Evolutionary conservation across 2,888 invertebrate species (phyloP), one percentile per base, ranked within the genome.

Genomic region (Dryococelus australis): DNA sequence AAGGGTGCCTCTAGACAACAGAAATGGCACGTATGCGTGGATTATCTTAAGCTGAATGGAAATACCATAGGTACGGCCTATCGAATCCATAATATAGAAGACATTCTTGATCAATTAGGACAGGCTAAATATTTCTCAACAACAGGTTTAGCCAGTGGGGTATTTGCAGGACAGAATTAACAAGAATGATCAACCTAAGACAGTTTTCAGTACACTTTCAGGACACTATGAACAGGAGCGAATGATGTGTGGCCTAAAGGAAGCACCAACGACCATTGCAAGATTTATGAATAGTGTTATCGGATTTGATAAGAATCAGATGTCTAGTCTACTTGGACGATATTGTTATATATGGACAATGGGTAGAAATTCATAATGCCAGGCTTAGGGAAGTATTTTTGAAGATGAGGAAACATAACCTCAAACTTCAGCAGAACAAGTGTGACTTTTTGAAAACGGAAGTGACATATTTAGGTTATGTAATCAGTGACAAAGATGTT

Each of bases 371-470:
- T 16, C 43, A 84, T 47, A 43, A 81, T 27, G 0, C 0, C 9
- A 86, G 47, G 43, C 43, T 47, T 2, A 43, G 79, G 13, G 81
- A 86, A 27, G 86, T 86, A 80, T 86, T 86, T 81, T 5, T 20
- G 4, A 0, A 80, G n/a, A 27, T 84, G n/a, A 80, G 43, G 78
- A 9, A 84, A 86, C 12, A 65, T 2, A 79, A 87, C 16, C 65
- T 90, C 26, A 89, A 89, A 43, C 51, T 90, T 12, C 89, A 90
- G 26, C 88, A 88, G 1, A 89, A 89, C 27, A 90, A 90, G 89
- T 90, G 89, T 86, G 88, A 89, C 78, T 90, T 90, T 87, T 83
- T 89, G 0, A 2, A 13, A 13, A 81, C 35, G 20, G 47, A 80
- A 6, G 47, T 86, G 0, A 88, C 65, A 6, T 88, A 79, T 47